These are phyloP conservation scores for Maniola jurtina DNA, from an alignment of 1,140 invertebrate species.

Conservation along the genomic window DNA sequence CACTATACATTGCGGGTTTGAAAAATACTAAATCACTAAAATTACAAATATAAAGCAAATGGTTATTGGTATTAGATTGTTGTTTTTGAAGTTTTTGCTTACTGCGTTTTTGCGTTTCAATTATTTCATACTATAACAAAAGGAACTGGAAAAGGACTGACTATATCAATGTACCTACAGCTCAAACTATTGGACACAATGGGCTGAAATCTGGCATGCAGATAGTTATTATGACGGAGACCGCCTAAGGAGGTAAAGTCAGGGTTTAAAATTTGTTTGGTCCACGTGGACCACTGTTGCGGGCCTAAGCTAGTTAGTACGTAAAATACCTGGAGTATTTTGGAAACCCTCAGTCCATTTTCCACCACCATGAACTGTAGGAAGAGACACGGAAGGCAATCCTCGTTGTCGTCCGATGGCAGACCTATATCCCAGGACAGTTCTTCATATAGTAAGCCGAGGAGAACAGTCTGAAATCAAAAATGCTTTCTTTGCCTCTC, in stretches of 20 bases:
- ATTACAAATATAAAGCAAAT: too few relatives aligned
- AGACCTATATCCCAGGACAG: constrained; percentile 94
- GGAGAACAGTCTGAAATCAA: constrained; percentile 85
- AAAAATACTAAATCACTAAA: too few relatives aligned
- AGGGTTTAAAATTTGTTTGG: background rate
- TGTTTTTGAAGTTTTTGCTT: too few relatives aligned
- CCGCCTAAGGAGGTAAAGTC: background rate
- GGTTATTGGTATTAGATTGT: too few relatives aligned
- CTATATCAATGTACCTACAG: too few relatives aligned
- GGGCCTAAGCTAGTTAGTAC: background rate
- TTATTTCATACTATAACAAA: too few relatives aligned
- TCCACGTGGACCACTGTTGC: too few relatives aligned
- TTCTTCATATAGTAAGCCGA: constrained; percentile 92
- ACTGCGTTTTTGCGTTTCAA: too few relatives aligned
- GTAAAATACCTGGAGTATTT: constrained; percentile 82
- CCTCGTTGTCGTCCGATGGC: constrained; percentile 90
- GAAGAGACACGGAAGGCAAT: constrained; percentile 94
- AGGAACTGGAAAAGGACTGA: too few relatives aligned
- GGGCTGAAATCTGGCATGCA: too few relatives aligned
- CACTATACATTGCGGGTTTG: too few relatives aligned
- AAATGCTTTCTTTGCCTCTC: background rate
- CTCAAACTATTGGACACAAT: too few relatives aligned
- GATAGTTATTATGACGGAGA: background rate
- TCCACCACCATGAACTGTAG: constrained; percentile 89
- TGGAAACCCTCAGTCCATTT: constrained; percentile 90